These are phyloP conservation scores for Aphelinus certus DNA, from an alignment of 1,140 invertebrate species.

Conservation along the genomic window DNA sequence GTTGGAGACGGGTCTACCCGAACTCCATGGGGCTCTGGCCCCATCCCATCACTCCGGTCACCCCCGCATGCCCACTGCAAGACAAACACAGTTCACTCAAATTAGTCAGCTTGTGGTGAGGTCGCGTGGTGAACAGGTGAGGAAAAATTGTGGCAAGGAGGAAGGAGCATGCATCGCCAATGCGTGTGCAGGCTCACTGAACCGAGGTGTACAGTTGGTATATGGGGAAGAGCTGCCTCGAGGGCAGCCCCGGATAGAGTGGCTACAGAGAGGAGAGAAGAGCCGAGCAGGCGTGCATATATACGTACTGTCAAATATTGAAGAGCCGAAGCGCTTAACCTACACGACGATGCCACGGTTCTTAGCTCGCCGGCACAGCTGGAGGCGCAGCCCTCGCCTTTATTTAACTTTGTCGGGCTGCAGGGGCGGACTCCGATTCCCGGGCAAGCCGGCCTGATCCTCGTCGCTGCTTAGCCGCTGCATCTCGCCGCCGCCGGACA, in stretches of 20 bases:
- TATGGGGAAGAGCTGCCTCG: no score
- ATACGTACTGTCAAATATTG: constrained; percentile 14
- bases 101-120: no score
- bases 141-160: no score
- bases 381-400: background rate
- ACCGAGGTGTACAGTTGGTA: no score
- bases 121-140: no score
- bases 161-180: no score
- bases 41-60: constrained; percentile 67
- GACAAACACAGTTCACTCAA: background rate
- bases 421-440: background rate
- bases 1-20: constrained; percentile 66
- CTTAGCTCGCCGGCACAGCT: background rate
- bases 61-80: constrained; percentile 63
- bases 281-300: no score
- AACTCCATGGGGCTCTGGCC: constrained; percentile 68
- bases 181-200: no score
- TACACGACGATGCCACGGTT: constrained; percentile 19
- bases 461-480: background rate
- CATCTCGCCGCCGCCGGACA: background rate
- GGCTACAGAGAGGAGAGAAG: background rate
- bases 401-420: constrained; percentile 1
- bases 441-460: background rate
- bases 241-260: no score
- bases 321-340: constrained; percentile 21